These are phyloP conservation scores for Esperia sulphurella DNA, from an alignment of 2,888 invertebrate species.

Conservation along the genomic window DNA sequence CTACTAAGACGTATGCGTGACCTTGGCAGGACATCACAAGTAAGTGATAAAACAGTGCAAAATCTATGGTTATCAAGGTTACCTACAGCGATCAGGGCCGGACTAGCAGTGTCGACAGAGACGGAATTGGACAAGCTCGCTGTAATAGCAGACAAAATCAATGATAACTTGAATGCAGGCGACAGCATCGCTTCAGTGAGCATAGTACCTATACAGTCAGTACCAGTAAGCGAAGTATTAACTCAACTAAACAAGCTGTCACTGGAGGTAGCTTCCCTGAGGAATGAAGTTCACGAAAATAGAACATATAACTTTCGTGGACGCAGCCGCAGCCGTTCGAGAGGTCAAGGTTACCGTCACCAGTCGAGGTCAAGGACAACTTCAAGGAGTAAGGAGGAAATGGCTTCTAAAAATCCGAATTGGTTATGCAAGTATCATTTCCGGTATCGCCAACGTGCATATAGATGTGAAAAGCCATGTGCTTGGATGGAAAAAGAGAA, in stretches of 20 bases:
- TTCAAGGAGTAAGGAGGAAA: neutral
- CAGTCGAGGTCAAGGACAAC: neutral
- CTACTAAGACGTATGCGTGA: constrained; percentile 10
- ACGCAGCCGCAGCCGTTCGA: neutral
- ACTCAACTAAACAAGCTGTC: neutral
- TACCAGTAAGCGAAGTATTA: neutral
- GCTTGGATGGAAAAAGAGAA: constrained; percentile 9
- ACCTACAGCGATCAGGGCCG: neutral
- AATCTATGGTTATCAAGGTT: constrained; percentile 13
- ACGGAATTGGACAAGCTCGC: constrained; percentile 10
- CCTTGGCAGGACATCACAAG: constrained; percentile 6
- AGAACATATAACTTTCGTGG: neutral
- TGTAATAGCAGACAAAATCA: constrained; percentile 13
- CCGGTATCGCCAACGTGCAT: constrained; percentile 7
- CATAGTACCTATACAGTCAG: too few relatives aligned
- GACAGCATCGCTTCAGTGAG: too few relatives aligned
- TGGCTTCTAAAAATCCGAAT: too few relatives aligned
- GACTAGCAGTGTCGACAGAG: constrained; percentile 3
- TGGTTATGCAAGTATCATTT: constrained; percentile 17
- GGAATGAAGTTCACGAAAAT: neutral
- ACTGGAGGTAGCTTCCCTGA: neutral
- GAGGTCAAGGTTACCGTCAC: neutral
- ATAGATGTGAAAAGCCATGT: constrained; percentile 14
- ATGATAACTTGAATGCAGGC: too few relatives aligned
- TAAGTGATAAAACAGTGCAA: constrained; percentile 11